Base-by-base conservation (phyloP, 2,888 invertebrate genomes). In the Clusia tigrina region DNA sequence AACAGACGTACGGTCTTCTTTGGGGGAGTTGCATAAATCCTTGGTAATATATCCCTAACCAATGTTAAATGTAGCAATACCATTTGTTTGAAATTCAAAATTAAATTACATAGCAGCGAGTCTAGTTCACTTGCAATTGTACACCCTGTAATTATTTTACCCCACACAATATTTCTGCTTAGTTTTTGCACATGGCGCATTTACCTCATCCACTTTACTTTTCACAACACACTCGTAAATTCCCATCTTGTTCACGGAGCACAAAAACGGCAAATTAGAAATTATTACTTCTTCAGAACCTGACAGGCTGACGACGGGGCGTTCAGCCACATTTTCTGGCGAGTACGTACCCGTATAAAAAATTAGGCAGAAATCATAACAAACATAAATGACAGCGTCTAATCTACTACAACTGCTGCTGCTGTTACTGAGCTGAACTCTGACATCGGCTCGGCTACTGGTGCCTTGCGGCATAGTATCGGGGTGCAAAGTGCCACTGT, bases 251-350 rank as follows among this genome's bases (percentile, higher is more conserved):
- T n/a, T 42, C 18, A 22, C n/a, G 10, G 20, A 5, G 22, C 48
- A 6, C 12, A 6, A 32, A 48, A 48, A 48, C 48, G 2, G 48
- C 48, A 48, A 48, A 48, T 48, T 48, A 48, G 48, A 48, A 48
- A 48, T 48, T 48, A 48, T 48, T 48, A 22, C 18, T 48, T 48
- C 22, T 48, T 48, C n/a, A n/a, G n/a, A n/a, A n/a, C n/a, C n/a
- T n/a, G n/a, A n/a, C n/a, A n/a, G n/a, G n/a, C n/a, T n/a, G n/a
- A n/a, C n/a, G n/a, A n/a, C n/a, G n/a, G n/a, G n/a, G n/a, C n/a
- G n/a, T n/a, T n/a, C n/a, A n/a, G n/a, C n/a, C n/a, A n/a, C n/a
- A n/a, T n/a, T n/a, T n/a, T n/a, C n/a, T n/a, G n/a, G n/a, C n/a
- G n/a, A n/a, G n/a, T n/a, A n/a, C n/a, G n/a, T n/a, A n/a, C n/a